phyloP scores from a whole-genome alignment of 1,140 invertebrate genomes.

The Bemisia tabaci region DNA sequence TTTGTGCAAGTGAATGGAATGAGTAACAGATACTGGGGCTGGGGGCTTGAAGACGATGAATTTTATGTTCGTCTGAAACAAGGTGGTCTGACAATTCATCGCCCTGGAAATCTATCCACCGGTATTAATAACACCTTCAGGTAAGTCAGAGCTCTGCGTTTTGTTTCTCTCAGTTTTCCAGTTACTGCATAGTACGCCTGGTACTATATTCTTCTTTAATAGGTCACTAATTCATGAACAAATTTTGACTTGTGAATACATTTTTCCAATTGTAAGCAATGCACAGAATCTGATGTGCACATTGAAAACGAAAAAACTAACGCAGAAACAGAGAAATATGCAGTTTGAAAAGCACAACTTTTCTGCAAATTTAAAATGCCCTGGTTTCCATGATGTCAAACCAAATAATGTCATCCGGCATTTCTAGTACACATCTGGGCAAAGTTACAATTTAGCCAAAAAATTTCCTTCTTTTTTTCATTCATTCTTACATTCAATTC shows the following conservation, averaged over 20 bases:
- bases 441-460: too few species aligned
- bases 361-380: too few species aligned
- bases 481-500: too few species aligned
- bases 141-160: constrained; percentile 35
- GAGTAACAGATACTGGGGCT: constrained; percentile 98
- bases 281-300: too few species aligned
- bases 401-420: too few species aligned
- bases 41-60: constrained; percentile 98
- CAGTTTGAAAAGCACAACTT: too few species aligned
- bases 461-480: too few species aligned
- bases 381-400: too few species aligned
- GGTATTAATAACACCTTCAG: constrained; percentile 64
- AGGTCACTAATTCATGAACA: not conserved
- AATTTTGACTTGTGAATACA: not conserved
- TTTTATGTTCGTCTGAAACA: constrained; percentile 88
- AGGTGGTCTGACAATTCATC: constrained; percentile 55
- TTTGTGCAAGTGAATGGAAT: constrained; percentile 81
- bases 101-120: constrained; percentile 62
- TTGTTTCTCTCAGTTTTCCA: constrained; percentile 19
- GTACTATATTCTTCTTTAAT: not conserved
- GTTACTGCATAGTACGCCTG: not conserved
- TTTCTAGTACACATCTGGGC: too few species aligned
- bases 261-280: not conserved
- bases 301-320: too few species aligned
- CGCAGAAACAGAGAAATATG: too few species aligned